These are phyloP conservation scores for Charadrius vociferus DNA, from an alignment of 2,113 vertebrate genomes.

Conservation along the genomic window DNA sequence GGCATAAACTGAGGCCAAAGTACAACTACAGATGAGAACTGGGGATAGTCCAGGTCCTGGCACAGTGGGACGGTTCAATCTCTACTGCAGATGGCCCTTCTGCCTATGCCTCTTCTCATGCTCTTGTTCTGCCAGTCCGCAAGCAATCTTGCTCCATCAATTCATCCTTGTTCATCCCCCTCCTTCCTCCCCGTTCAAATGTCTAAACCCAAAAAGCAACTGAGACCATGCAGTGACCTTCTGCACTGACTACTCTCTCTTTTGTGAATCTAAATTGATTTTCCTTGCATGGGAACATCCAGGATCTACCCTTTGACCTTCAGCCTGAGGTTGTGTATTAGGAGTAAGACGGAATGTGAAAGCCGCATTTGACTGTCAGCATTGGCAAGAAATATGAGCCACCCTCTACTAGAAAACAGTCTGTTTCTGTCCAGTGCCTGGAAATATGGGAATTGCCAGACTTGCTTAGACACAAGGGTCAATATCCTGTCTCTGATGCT, in stretches of 20 bases:
- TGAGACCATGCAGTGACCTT: constrained; percentile 14
- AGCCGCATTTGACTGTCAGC: not conserved
- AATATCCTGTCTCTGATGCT: not conserved
- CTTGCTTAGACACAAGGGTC: not conserved
- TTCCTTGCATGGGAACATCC: constrained; percentile 47
- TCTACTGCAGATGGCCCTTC: not conserved
- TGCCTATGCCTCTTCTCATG: not conserved
- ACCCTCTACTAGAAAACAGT: constrained; percentile 11
- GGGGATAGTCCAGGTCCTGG: not conserved
- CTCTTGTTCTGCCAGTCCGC: not conserved
- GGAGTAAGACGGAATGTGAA: constrained; percentile 21
- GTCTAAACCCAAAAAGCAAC: not conserved
- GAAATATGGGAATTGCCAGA: constrained; percentile 33
- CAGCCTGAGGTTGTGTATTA: not conserved
- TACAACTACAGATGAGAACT: not conserved
- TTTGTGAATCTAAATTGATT: constrained; percentile 56
- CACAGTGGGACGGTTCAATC: not conserved
- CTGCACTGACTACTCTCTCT: not conserved
- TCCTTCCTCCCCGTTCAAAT: not conserved
- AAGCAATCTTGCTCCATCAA: not conserved
- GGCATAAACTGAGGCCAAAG: not conserved
- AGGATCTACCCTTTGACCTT: constrained; percentile 59
- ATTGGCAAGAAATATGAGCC: constrained; percentile 35
- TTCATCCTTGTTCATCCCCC: not conserved
- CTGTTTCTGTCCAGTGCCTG: constrained; percentile 27